Evolutionary conservation across 1,140 invertebrate genomes (phyloP), one percentile per base, ranked within the genome.

Genomic region (Alviniconcha marisindica): DNA sequence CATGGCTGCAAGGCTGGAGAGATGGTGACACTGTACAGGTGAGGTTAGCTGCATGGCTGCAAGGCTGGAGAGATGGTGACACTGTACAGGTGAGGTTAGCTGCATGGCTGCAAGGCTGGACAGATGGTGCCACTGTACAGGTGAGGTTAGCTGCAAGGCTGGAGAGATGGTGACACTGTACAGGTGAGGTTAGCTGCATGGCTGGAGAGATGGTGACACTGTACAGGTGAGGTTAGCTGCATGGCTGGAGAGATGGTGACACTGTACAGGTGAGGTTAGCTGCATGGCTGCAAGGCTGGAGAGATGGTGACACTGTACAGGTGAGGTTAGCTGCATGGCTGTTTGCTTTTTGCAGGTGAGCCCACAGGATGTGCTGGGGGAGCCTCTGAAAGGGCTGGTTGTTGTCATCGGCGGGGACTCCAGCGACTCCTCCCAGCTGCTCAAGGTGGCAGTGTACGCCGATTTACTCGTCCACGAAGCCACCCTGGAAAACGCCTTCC

Each of bases 381-480:
- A 91, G 48, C 74, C 87, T 1, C 86, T 87, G 77, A 88, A 87
- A 48, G 93, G 93, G 40, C 85, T 91, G 63, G 92, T 93, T 74
- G 71, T 94, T 18, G 90, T 93, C 10, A 92, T 94, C 74, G 82
- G 93, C 56, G 93, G 94, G 78, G 94, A 94, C 83, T 93, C 93
- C 10, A 89, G 83, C 38, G 90, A 94, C 86, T 90, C 93, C 24
- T 88, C 80, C 15, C 78, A 88, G 31, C 90, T 94, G 33, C 73
- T 87, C 36, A 87, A 89, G 81, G 79, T 94, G 69, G 91, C 92
- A 18, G 44, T 86, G 56, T 84, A 91, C 76, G 92, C 92, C 80
- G 92, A 94, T 88, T 87, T 94, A 3, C 77, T 94, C 18, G 86
- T 94, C 60, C 94, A 94, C 87, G 94, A 94, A 88, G 92, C 93